Evolutionary conservation across 2,888 invertebrate genomes (phyloP).

Genomic region (Acronicta aceris): DNA sequence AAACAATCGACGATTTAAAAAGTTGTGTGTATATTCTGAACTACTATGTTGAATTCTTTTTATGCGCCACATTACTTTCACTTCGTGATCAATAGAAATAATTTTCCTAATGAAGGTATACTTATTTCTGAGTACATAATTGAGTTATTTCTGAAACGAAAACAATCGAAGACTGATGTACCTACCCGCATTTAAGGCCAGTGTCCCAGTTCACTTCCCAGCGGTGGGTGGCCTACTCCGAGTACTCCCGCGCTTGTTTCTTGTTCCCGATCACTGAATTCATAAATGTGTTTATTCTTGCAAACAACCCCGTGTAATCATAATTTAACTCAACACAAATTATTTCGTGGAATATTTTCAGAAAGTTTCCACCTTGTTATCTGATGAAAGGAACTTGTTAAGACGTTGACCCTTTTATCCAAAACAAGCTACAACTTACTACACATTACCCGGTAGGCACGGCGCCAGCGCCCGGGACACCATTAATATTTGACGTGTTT

Average conservation of each 20-base stretch:
- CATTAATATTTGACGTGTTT: slow-evolving; percentile 10
- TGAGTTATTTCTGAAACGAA: not conserved
- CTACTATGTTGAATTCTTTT: no score
- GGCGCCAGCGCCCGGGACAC: not conserved
- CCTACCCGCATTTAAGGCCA: not conserved
- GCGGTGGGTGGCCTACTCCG: not conserved
- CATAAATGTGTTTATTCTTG: slow-evolving; percentile 4
- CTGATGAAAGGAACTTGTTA: slow-evolving; percentile 19
- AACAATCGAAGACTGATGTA: not conserved
- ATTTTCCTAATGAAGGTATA: not conserved
- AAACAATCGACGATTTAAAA: no score
- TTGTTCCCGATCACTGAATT: slow-evolving; percentile 7
- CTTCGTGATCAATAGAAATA: not conserved
- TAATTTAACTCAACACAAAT: slow-evolving; percentile 20
- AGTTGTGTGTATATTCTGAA: no score
- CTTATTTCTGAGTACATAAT: no score
- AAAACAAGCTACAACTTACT: slow-evolving; percentile 3
- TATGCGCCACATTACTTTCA: no score
- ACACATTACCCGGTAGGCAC: not conserved
- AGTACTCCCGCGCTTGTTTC: not conserved
- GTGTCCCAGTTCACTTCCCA: not conserved
- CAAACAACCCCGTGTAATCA: slow-evolving; percentile 9
- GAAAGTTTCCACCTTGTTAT: slow-evolving; percentile 17
- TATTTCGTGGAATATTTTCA: slow-evolving; percentile 6
- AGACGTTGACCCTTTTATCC: slow-evolving; percentile 14